Evolutionary conservation across 2,797 vertebrate genomes (phyloP).

Genomic region (Sarcoramphus papa): DNA sequence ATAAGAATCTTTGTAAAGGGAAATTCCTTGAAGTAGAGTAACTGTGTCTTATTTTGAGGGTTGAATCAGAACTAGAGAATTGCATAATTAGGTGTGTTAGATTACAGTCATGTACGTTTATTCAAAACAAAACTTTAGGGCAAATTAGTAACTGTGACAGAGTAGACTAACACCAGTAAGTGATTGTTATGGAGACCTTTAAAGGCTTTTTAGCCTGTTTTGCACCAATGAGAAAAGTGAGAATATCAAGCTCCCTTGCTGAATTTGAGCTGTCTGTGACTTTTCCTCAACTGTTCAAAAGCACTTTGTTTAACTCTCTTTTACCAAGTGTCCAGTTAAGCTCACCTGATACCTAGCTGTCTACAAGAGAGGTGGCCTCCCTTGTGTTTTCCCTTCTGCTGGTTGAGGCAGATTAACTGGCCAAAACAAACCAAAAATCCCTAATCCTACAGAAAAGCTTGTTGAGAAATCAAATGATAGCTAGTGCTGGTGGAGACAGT

Average conservation of each 20-base stretch:
- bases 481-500: neutral
- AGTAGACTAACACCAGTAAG: neutral
- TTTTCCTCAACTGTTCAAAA: neutral
- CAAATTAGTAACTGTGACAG: neutral
- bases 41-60: neutral
- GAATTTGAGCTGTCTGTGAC: neutral
- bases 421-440: neutral
- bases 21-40: neutral
- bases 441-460: neutral
- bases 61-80: neutral
- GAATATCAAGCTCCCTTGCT: neutral
- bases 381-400: neutral
- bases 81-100: neutral
- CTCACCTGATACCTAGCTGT: neutral
- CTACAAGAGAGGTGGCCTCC: neutral
- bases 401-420: neutral
- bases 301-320: neutral
- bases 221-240: neutral
- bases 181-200: neutral
- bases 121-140: neutral
- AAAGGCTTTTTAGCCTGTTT: neutral
- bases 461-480: neutral
- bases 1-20: neutral
- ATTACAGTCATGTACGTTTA: neutral
- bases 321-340: neutral